phyloP scores from a whole-genome alignment of 2,888 invertebrate genomes.

The Rhamphomyia laevipes region DNA sequence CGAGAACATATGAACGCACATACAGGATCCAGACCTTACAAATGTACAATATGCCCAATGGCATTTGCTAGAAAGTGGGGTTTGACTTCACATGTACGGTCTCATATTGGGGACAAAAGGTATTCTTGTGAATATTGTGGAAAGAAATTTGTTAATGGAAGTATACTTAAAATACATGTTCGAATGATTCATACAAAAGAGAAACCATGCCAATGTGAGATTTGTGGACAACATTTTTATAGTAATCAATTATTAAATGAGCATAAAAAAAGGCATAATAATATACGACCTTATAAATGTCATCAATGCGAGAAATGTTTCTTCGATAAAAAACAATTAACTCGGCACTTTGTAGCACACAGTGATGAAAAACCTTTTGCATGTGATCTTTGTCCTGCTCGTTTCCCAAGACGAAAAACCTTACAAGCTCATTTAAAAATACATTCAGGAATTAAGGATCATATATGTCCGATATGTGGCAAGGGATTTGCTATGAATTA shows the following conservation, averaged over 20 bases:
- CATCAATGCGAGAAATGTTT: conserved; percentile 41
- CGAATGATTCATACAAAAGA: background rate
- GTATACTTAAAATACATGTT: background rate
- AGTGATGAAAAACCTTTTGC: background rate
- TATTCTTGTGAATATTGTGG: background rate
- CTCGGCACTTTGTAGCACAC: background rate
- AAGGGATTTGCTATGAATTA: conserved; percentile 1
- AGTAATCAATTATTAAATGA: conserved; percentile 44
- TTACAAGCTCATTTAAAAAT: background rate
- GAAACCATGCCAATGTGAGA: conserved; percentile 38
- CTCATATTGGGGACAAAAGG: background rate
- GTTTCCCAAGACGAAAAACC: background rate
- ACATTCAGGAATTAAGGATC: background rate
- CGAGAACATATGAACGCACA: background rate
- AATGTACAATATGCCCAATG: background rate
- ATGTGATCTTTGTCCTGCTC: background rate
- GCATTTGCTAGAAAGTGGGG: background rate
- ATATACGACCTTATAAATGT: conserved; percentile 48
- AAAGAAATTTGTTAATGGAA: background rate
- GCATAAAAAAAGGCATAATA: conserved; percentile 48
- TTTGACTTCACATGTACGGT: background rate
- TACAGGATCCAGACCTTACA: background rate
- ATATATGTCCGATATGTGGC: background rate
- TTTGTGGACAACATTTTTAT: conserved; percentile 48
- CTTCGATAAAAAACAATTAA: conserved; percentile 52